phyloP scores from a whole-genome alignment of 2,113 vertebrate genomes.

The Upupa epops region DNA sequence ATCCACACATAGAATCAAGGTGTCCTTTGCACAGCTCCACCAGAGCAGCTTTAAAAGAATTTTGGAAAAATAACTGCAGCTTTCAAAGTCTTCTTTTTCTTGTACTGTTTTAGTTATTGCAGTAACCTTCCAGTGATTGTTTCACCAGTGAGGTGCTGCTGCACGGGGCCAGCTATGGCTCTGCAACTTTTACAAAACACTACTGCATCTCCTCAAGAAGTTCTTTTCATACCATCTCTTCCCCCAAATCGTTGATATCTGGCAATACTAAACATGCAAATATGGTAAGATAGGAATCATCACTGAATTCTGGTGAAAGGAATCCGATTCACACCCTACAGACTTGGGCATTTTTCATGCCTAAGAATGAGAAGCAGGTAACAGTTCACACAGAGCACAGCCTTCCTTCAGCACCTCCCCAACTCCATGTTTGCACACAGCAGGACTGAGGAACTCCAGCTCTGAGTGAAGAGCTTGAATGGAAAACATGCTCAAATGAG shows the following conservation, averaged over 20 bases:
- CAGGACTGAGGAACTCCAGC: fast-evolving
- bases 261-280: not conserved
- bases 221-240: not conserved
- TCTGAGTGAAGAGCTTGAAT: not conserved
- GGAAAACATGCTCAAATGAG: not conserved
- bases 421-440: fast-evolving
- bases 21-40: not conserved
- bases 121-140: not conserved
- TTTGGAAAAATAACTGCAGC: not conserved
- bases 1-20: not conserved
- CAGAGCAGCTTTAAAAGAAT: not conserved
- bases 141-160: not conserved
- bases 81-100: not conserved
- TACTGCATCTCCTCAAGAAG: not conserved
- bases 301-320: not conserved
- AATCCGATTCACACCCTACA: not conserved
- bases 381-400: not conserved
- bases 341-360: not conserved
- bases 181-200: not conserved
- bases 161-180: not conserved
- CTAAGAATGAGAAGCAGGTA: not conserved
- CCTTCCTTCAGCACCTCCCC: not conserved
- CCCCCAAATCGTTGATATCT: not conserved
- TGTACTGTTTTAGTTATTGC: not conserved
- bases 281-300: not conserved